Base-by-base conservation (phyloP, 2,113 vertebrate species). In the Anoplopoma fimbria region DNA sequence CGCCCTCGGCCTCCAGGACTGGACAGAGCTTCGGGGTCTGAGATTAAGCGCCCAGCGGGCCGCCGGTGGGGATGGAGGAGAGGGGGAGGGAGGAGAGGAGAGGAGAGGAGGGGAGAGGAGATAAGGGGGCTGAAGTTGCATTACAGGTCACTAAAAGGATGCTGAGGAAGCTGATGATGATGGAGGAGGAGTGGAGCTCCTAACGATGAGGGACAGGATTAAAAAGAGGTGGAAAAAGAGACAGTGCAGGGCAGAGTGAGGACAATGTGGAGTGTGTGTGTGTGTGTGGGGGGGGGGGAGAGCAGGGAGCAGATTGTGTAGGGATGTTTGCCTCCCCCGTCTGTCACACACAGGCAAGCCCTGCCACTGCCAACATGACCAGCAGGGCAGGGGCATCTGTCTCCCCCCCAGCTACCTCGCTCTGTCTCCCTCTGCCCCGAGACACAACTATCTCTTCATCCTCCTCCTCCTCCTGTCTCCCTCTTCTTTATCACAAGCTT, bases 311-410 rank as follows among this genome's bases (percentile, higher is more conserved):
- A 90, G 87, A 84, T 77, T 92, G 86, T 58, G 82, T 84, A 78
- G 77, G 88, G 88, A 92, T 91, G 90, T 90, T 89, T 51, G 82
- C 82, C 80, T 87, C 87, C 78, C 78, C 91, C 92, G 85, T 91
- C 92, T 92, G 91, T 92, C 88, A 82, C 88, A 89, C 86, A 65
- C 89, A 92, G 87, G 89, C 93, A 91, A n/a, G 92, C 86, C 38
- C 69, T 84, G 75, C 83, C 85, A 75, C 91, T 93, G 94, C 94
- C 93, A 95, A 93, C 87, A 95, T 89, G 90, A 93, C 91, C 91
- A 88, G 92, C 90, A 93, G 93, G 92, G 89, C 81, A 80, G 85
- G 89, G 94, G 91, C 95, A 94, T 94, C 92, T 94, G 92, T 89
- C 91, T 77, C 77, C 85, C 83, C 89, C 55, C 87, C 80, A 91